phyloP scores from a whole-genome alignment of 2,797 vertebrate species.

The Sebastes kiyomatsui region DNA sequence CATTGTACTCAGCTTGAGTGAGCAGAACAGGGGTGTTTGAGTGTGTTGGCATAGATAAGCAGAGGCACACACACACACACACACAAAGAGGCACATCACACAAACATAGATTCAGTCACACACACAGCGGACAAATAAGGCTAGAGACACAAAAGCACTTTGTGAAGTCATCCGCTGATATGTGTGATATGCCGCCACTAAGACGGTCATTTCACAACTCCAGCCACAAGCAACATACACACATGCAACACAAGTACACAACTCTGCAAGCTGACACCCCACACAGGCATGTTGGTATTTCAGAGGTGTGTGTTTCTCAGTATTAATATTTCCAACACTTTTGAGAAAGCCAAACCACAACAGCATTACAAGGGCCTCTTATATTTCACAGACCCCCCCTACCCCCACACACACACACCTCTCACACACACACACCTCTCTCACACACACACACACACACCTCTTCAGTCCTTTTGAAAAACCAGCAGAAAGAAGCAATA shows the following conservation, averaged over 20 bases:
- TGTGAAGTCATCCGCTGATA: background rate
- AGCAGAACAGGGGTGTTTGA: constrained; percentile 35
- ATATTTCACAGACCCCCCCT: background rate
- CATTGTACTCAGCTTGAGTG: constrained; percentile 44
- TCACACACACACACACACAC: constrained; percentile 1
- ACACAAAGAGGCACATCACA: background rate
- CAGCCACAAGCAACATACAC: background rate
- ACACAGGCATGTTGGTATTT: constrained; percentile 41
- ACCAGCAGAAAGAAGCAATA: constrained; percentile 21
- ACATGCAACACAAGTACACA: constrained; percentile 1
- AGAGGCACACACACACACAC: background rate
- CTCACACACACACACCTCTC: background rate
- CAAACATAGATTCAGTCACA: background rate
- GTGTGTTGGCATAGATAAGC: constrained; percentile 8
- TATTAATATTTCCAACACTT: constrained; percentile 26
- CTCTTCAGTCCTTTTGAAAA: background rate
- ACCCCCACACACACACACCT: background rate
- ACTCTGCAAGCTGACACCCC: constrained; percentile 32
- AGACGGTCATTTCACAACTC: constrained; percentile 8
- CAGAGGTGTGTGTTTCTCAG: constrained; percentile 39
- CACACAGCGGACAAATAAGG: background rate
- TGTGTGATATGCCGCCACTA: background rate
- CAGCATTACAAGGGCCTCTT: constrained; percentile 28
- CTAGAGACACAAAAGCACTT: background rate
- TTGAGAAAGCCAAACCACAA: constrained; percentile 35